Evolutionary conservation across 2,888 invertebrate genomes (phyloP).

Genomic region (Anorthoa munda): DNA sequence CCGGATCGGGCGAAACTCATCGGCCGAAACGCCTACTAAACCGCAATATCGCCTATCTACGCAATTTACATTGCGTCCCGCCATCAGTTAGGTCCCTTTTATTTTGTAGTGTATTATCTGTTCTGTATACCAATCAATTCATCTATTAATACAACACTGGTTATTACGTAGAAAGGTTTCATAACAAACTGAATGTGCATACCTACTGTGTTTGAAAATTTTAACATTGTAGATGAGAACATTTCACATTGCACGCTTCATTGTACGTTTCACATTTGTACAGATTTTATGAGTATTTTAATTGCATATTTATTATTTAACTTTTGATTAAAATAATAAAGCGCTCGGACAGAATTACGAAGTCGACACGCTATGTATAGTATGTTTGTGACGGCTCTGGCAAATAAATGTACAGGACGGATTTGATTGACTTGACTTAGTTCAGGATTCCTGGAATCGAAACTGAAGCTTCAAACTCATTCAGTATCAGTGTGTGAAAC

Average conservation of each 20-base stretch:
- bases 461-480: not conserved
- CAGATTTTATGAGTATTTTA: not conserved
- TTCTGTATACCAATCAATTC: slow-evolving; percentile 2
- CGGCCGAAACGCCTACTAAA: too few species aligned
- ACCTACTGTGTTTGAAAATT: not conserved
- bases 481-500: not conserved
- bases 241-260: not conserved
- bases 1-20: too few species aligned
- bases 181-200: slow-evolving; percentile 7
- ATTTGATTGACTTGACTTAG: slow-evolving; percentile 8
- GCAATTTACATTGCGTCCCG: too few species aligned
- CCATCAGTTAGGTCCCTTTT: not conserved
- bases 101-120: not conserved
- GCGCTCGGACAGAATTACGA: not conserved
- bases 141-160: not conserved
- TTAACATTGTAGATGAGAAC: not conserved
- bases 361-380: not conserved
- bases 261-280: not conserved
- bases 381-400: not conserved
- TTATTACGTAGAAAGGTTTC: not conserved
- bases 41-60: too few species aligned
- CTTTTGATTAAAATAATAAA: not conserved
- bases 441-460: not conserved
- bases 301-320: slow-evolving; percentile 3
- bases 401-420: not conserved